Evolutionary conservation across 2,888 invertebrate genomes (phyloP).

Genomic region (Eucera pruinosa): DNA sequence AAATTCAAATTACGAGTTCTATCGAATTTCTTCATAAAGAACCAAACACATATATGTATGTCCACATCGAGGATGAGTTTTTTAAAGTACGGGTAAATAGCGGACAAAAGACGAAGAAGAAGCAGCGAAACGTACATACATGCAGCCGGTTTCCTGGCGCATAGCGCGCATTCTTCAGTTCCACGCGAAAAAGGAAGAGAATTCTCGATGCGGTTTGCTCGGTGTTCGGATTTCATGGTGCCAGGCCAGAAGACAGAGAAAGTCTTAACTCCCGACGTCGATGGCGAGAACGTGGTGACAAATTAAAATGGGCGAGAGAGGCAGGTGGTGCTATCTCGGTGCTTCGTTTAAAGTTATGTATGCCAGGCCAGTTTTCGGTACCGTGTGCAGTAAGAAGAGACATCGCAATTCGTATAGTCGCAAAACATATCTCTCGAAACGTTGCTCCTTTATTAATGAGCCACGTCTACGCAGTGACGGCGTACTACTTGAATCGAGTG

Average conservation of each 20-base stretch:
- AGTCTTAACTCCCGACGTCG: slow-evolving; percentile 52
- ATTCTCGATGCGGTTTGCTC: slow-evolving; percentile 8
- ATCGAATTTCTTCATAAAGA: neutral
- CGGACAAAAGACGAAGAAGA: neutral
- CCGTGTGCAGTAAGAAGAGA: slow-evolving; percentile 29
- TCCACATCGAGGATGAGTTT: slow-evolving; percentile 21
- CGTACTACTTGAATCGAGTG: too few species aligned
- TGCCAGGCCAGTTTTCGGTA: slow-evolving; percentile 46
- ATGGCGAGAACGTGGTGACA: slow-evolving; percentile 67
- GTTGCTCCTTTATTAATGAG: slow-evolving; percentile 37
- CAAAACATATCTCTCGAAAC: slow-evolving; percentile 32
- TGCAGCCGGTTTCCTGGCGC: slow-evolving; percentile 32
- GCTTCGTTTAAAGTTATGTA: slow-evolving; percentile 59
- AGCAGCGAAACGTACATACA: slow-evolving; percentile 10
- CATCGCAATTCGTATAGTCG: slow-evolving; percentile 33
- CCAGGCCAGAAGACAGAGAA: slow-evolving; percentile 54
- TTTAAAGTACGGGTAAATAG: slow-evolving; percentile 2
- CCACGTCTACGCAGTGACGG: too few species aligned
- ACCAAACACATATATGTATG: neutral
- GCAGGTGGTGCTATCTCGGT: slow-evolving; percentile 62
- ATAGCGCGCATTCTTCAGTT: slow-evolving; percentile 41
- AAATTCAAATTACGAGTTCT: too few species aligned
- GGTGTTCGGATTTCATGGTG: slow-evolving; percentile 44
- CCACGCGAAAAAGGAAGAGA: slow-evolving; percentile 47
- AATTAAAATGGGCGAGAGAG: slow-evolving; percentile 69